Base-by-base conservation (phyloP, 2,797 vertebrate species). In the Taeniopygia guttata region DNA sequence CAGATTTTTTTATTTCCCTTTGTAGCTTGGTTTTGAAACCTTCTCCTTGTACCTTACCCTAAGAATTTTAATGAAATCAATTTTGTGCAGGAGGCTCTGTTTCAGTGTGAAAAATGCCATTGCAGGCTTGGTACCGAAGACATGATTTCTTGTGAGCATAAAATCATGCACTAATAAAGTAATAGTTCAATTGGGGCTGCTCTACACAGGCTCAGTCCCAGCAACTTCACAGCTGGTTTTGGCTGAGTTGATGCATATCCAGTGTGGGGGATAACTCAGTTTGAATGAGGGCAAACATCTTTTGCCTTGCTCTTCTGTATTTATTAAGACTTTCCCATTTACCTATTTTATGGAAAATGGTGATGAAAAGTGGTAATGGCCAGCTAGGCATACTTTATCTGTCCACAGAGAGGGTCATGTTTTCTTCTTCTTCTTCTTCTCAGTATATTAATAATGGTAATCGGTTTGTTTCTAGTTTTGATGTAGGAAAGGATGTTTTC, bases 241-340 rank as follows among this genome's bases (percentile, higher is more conserved):
- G n/a, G 46, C 23, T 43, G 52, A 38, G 48, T 5, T 38, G 38
- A 6, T 70, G 23, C 19, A 2, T 8, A 29, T 17, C 30, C 38
- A 55, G 0, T 5, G 9, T 10, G 8, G 9, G 30, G 14, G 4
- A 36, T 26, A 58, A 63, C 14, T 36, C 2, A 1, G 0, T 54
- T 38, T 49, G 16, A 49, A 72, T 2, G 58, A 55, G 13, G 18
- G 30, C 46, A 85, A 90, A 38, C 3, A 16, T 29, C 42, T 45
- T 67, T 68, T 49, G 25, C 26, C 2, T 59, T 29, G 20, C 6
- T 51, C 7, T 63, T 68, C 34, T 29, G 13, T 12, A 13, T 38
- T 13, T 26, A 22, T 22, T 14, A 68, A 70, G 54, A 51, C 5
- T 84, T 80, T 54, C 26, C 26, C 4, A 63, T 19, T 62, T 58